phyloP scores from a whole-genome alignment of 2,888 invertebrate species.

The Trachelus troglodyta region DNA sequence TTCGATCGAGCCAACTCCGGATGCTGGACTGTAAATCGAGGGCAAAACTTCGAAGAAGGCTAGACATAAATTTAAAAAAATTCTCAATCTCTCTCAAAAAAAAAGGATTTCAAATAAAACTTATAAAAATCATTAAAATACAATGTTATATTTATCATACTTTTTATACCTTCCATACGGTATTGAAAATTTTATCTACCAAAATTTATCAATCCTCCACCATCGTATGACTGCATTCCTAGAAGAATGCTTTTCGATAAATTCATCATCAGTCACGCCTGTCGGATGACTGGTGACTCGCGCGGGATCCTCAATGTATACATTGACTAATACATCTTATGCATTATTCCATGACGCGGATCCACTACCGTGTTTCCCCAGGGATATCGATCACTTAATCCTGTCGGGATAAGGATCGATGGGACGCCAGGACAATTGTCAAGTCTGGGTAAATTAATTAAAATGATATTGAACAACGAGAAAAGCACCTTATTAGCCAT shows the following conservation, averaged over 20 bases:
- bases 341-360: constrained; percentile 1
- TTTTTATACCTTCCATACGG: background rate
- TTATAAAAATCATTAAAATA: background rate
- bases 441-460: background rate
- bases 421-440: background rate
- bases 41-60: background rate
- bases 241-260: background rate
- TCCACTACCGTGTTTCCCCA: background rate
- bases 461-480: background rate
- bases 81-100: background rate
- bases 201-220: background rate
- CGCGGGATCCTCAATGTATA: constrained; percentile 1
- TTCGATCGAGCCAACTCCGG: background rate
- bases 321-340: constrained; percentile 7
- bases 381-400: constrained; percentile 1
- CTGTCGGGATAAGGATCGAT: background rate
- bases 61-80: background rate
- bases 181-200: background rate
- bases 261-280: constrained; percentile 1
- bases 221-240: background rate
- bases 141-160: background rate
- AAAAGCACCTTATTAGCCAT: background rate
- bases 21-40: background rate
- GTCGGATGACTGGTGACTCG: constrained; percentile 2
- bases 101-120: background rate